These are phyloP conservation scores for Trematomus loennbergii DNA, from an alignment of 2,113 vertebrate species.

Conservation along the genomic window DNA sequence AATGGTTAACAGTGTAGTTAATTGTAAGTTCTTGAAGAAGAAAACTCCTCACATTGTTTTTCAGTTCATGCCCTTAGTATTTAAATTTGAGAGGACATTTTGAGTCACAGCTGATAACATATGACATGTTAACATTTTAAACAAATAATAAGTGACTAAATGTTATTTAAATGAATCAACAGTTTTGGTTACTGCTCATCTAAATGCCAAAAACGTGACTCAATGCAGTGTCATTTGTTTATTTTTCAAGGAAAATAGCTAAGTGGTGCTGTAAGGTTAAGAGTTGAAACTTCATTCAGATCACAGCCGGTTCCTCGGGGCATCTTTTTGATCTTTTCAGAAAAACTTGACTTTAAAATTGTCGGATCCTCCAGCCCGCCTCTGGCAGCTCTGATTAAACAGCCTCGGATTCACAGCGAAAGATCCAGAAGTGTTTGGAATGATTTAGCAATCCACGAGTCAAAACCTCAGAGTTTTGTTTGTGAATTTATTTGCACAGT, in stretches of 20 bases:
- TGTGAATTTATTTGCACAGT: slow-evolving; percentile 8
- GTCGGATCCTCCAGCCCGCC: slow-evolving; percentile 30
- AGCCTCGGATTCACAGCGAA: slow-evolving; percentile 4
- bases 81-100: background rate
- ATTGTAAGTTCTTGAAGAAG: background rate
- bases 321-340: slow-evolving; percentile 55
- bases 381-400: slow-evolving; percentile 39
- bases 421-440: slow-evolving; percentile 10
- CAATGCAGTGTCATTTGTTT: slow-evolving; percentile 4
- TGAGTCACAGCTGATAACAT: background rate
- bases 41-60: background rate
- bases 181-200: background rate
- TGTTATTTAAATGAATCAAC: background rate
- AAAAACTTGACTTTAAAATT: slow-evolving; percentile 46
- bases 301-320: slow-evolving; percentile 21
- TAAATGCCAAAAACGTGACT: background rate
- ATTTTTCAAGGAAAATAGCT: slow-evolving; percentile 7
- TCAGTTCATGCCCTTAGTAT: background rate
- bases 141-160: background rate
- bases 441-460: slow-evolving; percentile 30
- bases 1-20: too few species aligned
- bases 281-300: slow-evolving; percentile 34
- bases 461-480: slow-evolving; percentile 11
- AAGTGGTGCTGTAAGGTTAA: slow-evolving; percentile 24
- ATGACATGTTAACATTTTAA: background rate